Percentiles rank a stretch among this genome's conserved stretches.
phyloP scores from a whole-genome alignment of 1,140 invertebrate genomes.

The Aphaenogaster ashmeadi region DNA sequence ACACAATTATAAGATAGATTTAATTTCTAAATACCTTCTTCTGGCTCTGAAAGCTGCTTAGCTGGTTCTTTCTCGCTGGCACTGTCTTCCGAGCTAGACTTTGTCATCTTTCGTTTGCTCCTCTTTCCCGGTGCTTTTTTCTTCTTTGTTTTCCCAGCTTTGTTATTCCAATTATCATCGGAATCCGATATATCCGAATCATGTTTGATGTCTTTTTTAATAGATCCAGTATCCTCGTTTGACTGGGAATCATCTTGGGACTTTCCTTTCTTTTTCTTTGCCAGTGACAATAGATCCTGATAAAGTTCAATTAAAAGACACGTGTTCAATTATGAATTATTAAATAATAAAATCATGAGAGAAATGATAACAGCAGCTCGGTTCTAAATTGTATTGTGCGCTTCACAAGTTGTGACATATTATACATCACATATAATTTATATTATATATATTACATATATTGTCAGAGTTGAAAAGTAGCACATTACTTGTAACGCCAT shows the following conservation, averaged over 20 bases:
- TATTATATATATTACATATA: too few species aligned
- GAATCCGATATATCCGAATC: constrained; percentile 92
- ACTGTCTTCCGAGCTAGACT: constrained; percentile 88
- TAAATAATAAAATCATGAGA: background rate
- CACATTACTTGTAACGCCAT: too few species aligned
- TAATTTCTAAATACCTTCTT: constrained; percentile 88
- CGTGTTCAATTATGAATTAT: background rate
- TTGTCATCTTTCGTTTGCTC: constrained; percentile 85
- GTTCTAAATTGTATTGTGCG: background rate
- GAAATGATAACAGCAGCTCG: background rate
- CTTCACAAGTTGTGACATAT: background rate
- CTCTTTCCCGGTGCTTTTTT: constrained; percentile 88
- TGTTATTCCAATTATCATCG: constrained; percentile 91
- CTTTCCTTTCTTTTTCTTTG: constrained; percentile 94
- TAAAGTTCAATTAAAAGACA: constrained; percentile 37
- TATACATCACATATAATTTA: background rate
- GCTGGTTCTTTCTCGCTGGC: constrained; percentile 88
- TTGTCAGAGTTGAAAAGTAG: too few species aligned
- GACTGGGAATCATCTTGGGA: constrained; percentile 87
- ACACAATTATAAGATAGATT: background rate
- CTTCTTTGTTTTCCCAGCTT: constrained; percentile 88
- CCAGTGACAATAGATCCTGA: constrained; percentile 95
- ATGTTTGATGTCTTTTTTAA: constrained; percentile 84
- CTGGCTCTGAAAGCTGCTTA: constrained; percentile 90
- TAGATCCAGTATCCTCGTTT: constrained; percentile 87